Conservation (phyloP, 23 tunicate genomes). For the Corella eumyota region DNA sequence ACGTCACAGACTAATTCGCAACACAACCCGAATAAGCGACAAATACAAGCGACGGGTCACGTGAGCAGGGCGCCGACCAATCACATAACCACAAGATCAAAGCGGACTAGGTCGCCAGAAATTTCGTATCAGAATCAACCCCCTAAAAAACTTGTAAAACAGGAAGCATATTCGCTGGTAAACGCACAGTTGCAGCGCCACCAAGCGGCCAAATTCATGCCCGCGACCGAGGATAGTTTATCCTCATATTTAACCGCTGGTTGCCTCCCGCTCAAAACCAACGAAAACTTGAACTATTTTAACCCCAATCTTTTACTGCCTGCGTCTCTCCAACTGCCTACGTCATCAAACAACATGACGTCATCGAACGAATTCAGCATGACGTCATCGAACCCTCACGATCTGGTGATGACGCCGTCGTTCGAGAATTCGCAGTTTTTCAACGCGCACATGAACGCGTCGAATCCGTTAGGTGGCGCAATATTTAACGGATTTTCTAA, state of each 20-base stretch:
- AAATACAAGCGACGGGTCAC: neutral
- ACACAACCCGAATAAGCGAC: neutral
- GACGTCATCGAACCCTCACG: constrained; percentile 8
- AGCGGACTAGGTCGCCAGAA: constrained; percentile 18
- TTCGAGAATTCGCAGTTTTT: constrained; percentile 18
- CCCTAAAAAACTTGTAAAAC: constrained; percentile 11
- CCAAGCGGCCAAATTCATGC: neutral
- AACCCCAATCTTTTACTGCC: constrained; percentile 16
- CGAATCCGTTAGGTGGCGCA: neutral
- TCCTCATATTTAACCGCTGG: neutral
- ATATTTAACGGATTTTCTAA: constrained; percentile 11
- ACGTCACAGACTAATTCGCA: constrained; percentile 4
- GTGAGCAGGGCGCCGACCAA: neutral
- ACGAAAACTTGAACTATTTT: constrained; percentile 2
- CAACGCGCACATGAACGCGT: neutral
- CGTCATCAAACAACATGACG: constrained; percentile 18
- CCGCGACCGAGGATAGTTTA: neutral
- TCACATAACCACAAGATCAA: constrained; percentile 6
- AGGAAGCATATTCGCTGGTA: constrained; percentile 2
- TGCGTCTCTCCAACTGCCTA: constrained; percentile 17
- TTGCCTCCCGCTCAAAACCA: neutral
- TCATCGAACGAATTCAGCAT: constrained; percentile 15
- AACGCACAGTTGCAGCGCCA: neutral
- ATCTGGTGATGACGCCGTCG: constrained; percentile 45
- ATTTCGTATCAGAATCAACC: neutral